These are phyloP conservation scores for Condylura cristata DNA, from an alignment of 2,113 vertebrate species.

Conservation along the genomic window DNA sequence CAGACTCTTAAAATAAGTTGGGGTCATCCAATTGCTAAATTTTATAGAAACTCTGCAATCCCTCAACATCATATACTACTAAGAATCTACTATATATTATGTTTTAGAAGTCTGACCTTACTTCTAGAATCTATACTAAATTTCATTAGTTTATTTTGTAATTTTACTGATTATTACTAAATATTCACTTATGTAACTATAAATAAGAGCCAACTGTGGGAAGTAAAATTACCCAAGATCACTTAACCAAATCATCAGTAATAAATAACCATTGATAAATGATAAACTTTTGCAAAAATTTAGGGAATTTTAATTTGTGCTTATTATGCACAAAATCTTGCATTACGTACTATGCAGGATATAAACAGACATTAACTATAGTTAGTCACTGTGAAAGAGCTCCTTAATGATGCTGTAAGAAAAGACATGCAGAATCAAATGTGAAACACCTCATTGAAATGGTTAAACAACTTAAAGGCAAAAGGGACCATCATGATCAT, in stretches of 20 bases:
- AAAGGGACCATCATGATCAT: not conserved
- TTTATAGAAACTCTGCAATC: not conserved
- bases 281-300: not conserved
- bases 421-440: not conserved
- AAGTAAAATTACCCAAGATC: conserved; percentile 16
- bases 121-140: conserved; percentile 30
- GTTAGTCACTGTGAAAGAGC: conserved; percentile 10
- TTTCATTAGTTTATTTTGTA: not conserved
- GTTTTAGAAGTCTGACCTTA: not conserved
- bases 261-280: conserved; percentile 29
- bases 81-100: not conserved
- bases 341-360: not conserved
- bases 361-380: not conserved
- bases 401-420: not conserved
- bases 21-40: not conserved
- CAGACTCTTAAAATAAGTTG: not conserved
- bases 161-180: conserved; percentile 20
- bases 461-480: not conserved
- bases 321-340: not conserved
- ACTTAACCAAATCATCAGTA: conserved; percentile 23
- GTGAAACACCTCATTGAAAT: not conserved
- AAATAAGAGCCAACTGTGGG: not conserved
- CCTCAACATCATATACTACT: not conserved
- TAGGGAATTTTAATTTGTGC: not conserved
- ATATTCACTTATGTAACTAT: conserved; percentile 40